A percentile compares a stretch with the other conserved stretches of the same genome.
Evolutionary conservation across 2,113 vertebrate genomes (phyloP).

Genomic region (Psettodes erumei): DNA sequence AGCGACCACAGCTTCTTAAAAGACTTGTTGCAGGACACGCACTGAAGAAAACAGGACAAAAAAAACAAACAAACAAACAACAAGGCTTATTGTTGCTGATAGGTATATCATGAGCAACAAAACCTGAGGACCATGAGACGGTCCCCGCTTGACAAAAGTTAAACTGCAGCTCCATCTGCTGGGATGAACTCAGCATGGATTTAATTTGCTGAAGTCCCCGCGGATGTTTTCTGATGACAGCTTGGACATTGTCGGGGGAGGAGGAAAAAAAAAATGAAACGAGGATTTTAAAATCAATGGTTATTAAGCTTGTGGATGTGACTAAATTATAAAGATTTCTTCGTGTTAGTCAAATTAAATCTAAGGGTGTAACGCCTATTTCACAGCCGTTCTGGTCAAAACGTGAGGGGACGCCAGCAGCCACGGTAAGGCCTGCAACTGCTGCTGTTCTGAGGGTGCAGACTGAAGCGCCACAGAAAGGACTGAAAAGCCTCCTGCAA

Average conservation of each 20-base stretch:
- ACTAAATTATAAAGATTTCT: too few relatives aligned
- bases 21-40: conserved; percentile 97
- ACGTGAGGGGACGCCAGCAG: too few relatives aligned
- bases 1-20: conserved; percentile 99
- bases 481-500: too few relatives aligned
- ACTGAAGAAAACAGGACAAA: conserved; percentile 79
- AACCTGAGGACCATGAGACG: neutral
- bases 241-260: neutral
- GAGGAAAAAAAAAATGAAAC: too few relatives aligned
- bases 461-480: too few relatives aligned
- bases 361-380: too few relatives aligned
- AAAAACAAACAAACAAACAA: neutral
- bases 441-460: too few relatives aligned
- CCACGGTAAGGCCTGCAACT: too few relatives aligned
- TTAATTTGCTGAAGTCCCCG: neutral
- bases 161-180: conserved; percentile 74
- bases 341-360: too few relatives aligned
- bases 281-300: neutral
- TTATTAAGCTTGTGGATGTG: neutral
- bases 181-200: conserved; percentile 19
- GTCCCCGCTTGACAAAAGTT: neutral
- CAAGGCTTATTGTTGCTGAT: neutral
- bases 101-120: neutral
- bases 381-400: too few relatives aligned
- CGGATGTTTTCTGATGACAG: neutral